These are phyloP conservation scores for Plusia festucae DNA, from an alignment of 2,888 invertebrate genomes.

Conservation along the genomic window DNA sequence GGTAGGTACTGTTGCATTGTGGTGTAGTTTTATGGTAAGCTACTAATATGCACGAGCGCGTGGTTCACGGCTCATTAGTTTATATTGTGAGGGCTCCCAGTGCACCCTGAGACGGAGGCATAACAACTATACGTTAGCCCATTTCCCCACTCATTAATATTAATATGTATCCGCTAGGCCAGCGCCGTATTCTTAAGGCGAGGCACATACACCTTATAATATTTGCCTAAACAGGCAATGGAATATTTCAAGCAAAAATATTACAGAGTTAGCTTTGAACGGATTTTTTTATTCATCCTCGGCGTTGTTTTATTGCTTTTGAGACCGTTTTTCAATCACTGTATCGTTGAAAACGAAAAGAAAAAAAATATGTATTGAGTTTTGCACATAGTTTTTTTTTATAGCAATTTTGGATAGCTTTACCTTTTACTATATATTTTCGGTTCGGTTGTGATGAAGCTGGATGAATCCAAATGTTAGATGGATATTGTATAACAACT, in stretches of 20 bases:
- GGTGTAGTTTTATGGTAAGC: conserved; percentile 65
- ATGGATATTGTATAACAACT: too few relatives aligned
- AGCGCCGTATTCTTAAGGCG: conserved; percentile 30
- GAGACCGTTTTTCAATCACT: conserved; percentile 6
- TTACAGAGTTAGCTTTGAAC: neutral
- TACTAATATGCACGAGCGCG: conserved; percentile 69
- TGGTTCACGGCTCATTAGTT: conserved; percentile 76
- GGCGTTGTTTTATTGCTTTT: conserved; percentile 8
- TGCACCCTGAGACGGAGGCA: conserved; percentile 42
- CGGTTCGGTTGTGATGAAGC: neutral
- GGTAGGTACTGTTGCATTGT: conserved; percentile 47
- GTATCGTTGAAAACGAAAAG: neutral
- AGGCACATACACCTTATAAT: conserved; percentile 23
- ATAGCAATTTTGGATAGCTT: neutral
- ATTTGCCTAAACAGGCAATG: conserved; percentile 6
- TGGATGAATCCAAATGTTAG: neutral
- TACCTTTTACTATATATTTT: neutral
- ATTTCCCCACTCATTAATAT: conserved; percentile 68
- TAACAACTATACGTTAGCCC: conserved; percentile 35
- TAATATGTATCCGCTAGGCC: conserved; percentile 51
- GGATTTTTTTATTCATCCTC: conserved; percentile 5
- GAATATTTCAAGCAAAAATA: conserved; percentile 11
- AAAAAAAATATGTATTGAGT: neutral
- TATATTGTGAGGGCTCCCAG: conserved; percentile 52
- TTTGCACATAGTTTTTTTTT: neutral